phyloP scores from a whole-genome alignment of 37 sponge, comb jelly and placozoan species.

The Cliona cf. orientalis region DNA sequence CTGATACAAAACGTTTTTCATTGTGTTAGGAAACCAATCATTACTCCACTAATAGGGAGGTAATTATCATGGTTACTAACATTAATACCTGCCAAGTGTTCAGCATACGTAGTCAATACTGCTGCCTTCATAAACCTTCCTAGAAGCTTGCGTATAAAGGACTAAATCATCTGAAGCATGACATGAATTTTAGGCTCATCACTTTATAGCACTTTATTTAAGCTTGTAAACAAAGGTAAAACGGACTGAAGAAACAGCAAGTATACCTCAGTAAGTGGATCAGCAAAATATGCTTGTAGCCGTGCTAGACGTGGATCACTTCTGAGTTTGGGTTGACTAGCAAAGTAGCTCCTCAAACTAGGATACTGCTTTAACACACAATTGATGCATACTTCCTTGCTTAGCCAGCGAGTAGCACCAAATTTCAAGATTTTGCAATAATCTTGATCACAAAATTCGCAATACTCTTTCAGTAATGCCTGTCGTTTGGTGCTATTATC shows the following conservation, averaged over 20 bases:
- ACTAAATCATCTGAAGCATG: neutral
- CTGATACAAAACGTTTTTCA: neutral
- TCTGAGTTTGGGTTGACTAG: neutral
- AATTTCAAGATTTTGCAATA: conserved; percentile 38
- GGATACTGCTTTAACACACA: conserved; percentile 10
- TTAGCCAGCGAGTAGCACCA: conserved; percentile 50
- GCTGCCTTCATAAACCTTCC: conserved; percentile 14
- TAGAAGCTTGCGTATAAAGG: conserved; percentile 11
- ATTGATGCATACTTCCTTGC: conserved; percentile 26
- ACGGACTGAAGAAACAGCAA: conserved; percentile 22
- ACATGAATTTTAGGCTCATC: conserved; percentile 25
- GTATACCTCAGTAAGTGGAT: conserved; percentile 28
- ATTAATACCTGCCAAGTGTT: neutral
- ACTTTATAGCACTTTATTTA: conserved; percentile 29
- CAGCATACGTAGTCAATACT: neutral
- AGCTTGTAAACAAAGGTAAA: conserved; percentile 21
- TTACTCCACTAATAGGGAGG: neutral
- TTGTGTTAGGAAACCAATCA: conserved; percentile 14
- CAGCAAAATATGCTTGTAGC: conserved; percentile 15
- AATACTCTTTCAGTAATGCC: conserved; percentile 37
- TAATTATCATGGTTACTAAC: neutral
- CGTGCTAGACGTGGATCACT: conserved; percentile 17
- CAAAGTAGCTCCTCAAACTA: conserved; percentile 27
- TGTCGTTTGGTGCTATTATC: conserved; percentile 52
- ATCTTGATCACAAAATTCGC: conserved; percentile 50